These are phyloP conservation scores for Pristis pectinata DNA, from an alignment of 2,797 vertebrate genomes.

Conservation along the genomic window DNA sequence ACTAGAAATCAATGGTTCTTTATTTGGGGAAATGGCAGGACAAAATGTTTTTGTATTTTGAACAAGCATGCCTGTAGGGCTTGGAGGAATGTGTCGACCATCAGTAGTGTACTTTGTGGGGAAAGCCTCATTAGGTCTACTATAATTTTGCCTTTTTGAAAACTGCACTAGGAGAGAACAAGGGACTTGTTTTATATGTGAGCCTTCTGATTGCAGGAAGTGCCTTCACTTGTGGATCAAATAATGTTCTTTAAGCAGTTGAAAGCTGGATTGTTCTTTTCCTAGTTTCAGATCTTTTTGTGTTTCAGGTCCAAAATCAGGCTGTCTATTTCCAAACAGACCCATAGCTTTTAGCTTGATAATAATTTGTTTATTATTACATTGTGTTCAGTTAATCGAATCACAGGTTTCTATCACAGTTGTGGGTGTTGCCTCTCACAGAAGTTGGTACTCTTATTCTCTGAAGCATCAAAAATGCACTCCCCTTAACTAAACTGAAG, in stretches of 20 bases:
- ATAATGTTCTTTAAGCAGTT: neutral
- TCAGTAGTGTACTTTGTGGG: slow-evolving; percentile 12
- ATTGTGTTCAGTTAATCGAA: neutral
- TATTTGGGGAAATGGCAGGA: slow-evolving; percentile 8
- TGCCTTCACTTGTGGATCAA: neutral
- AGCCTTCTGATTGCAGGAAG: neutral
- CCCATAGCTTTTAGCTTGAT: neutral
- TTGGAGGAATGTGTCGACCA: neutral
- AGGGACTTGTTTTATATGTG: neutral
- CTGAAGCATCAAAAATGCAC: neutral
- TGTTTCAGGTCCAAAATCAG: neutral
- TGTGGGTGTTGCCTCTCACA: neutral
- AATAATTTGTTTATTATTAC: neutral
- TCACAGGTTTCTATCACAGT: neutral
- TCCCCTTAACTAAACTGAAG: neutral
- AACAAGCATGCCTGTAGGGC: neutral
- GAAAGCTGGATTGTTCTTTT: neutral
- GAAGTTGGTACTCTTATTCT: neutral
- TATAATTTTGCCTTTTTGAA: neutral
- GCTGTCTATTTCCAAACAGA: neutral
- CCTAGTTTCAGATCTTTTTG: neutral
- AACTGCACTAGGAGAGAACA: neutral
- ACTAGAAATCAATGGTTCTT: slow-evolving; percentile 22
- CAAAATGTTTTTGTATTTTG: slow-evolving; percentile 27
- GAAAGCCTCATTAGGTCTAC: neutral